Conservation (phyloP, 2,888 invertebrate species). For the Calephelis perditalis region DNA sequence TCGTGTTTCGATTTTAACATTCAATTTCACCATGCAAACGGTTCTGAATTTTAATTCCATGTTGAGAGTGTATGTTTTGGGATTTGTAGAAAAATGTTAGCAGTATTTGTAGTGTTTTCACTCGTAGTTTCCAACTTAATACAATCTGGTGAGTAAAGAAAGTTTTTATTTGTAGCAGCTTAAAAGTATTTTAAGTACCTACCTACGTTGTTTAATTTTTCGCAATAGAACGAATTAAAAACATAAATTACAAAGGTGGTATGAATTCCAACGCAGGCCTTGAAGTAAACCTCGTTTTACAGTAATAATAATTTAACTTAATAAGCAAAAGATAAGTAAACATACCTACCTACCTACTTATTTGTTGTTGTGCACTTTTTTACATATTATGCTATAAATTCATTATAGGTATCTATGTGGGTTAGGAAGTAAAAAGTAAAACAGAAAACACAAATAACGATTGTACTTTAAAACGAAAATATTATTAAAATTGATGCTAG, state of each 20-base stretch:
- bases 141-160: conserved; percentile 51
- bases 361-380: too few species aligned
- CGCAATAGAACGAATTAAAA: background rate
- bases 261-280: background rate
- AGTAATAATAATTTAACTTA: too few species aligned
- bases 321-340: too few species aligned
- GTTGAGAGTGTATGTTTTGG: conserved; percentile 51
- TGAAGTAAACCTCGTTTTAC: background rate
- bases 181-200: too few species aligned
- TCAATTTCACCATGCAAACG: conserved; percentile 60
- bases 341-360: too few species aligned
- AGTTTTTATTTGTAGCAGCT: conserved; percentile 11
- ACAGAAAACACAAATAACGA: too few species aligned
- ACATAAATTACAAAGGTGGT: background rate
- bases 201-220: too few species aligned
- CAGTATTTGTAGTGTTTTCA: conserved; percentile 55
- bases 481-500: too few species aligned
- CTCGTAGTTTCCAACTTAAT: conserved; percentile 50
- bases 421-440: too few species aligned
- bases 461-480: too few species aligned
- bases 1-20: conserved; percentile 39
- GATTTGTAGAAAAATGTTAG: conserved; percentile 64
- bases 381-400: too few species aligned
- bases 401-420: too few species aligned
- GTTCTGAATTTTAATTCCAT: conserved; percentile 52